These are phyloP conservation scores for Malacosoma neustria DNA, from an alignment of 2,888 invertebrate genomes.

Conservation along the genomic window DNA sequence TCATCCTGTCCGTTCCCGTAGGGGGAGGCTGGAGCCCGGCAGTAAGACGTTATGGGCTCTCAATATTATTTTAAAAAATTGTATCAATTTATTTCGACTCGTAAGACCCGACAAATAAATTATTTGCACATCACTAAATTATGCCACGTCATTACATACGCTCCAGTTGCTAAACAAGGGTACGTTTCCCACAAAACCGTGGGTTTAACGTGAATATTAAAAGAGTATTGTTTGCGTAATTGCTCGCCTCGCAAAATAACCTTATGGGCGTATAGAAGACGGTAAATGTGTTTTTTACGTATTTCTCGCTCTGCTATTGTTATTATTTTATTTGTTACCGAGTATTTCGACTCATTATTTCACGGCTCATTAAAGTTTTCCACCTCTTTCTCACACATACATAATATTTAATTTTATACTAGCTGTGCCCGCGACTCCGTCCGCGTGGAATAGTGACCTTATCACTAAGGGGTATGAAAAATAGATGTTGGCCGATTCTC, in stretches of 20 bases:
- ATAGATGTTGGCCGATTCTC: too few species aligned
- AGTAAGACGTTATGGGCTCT: too few species aligned
- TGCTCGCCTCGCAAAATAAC: constrained; percentile 52
- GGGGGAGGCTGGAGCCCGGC: too few species aligned
- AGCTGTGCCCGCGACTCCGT: too few species aligned
- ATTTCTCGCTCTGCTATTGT: neutral
- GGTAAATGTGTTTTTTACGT: constrained; percentile 10
- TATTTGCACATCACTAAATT: constrained; percentile 20
- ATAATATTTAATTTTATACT: too few species aligned
- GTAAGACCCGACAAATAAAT: neutral
- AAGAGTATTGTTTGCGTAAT: constrained; percentile 60
- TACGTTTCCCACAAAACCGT: constrained; percentile 62
- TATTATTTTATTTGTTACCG: neutral
- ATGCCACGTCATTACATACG: constrained; percentile 38
- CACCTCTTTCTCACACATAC: too few species aligned
- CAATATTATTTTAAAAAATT: too few species aligned
- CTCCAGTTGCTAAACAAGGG: constrained; percentile 60
- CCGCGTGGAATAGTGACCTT: too few species aligned
- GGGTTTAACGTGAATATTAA: constrained; percentile 57
- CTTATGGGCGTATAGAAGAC: constrained; percentile 45
- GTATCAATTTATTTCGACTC: too few species aligned
- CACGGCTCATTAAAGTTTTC: too few species aligned
- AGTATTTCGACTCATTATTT: neutral
- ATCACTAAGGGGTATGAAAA: too few species aligned
- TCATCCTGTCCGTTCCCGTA: too few species aligned